These are phyloP conservation scores for Gymnothorax javanicus DNA, from an alignment of 2,797 vertebrate genomes.

Conservation along the genomic window DNA sequence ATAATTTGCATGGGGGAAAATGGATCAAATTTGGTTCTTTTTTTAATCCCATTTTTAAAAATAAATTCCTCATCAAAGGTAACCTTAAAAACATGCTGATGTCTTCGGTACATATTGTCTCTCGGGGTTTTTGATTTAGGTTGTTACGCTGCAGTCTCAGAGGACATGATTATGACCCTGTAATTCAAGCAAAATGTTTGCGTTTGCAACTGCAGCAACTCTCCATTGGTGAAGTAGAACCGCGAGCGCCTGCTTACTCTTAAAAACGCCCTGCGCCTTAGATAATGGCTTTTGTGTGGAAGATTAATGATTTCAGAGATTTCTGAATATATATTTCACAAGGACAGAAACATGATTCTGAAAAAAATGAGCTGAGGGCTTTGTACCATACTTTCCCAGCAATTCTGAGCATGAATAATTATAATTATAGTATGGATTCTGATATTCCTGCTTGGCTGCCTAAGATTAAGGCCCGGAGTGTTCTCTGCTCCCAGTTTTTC, in stretches of 20 bases:
- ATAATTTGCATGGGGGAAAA: not conserved
- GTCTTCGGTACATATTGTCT: conserved; percentile 24
- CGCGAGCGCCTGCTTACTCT: not conserved
- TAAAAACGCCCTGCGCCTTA: not conserved
- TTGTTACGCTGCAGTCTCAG: conserved; percentile 12
- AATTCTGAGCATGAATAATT: too few species aligned
- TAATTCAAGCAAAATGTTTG: not conserved
- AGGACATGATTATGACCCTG: conserved; percentile 17
- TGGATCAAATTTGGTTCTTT: not conserved
- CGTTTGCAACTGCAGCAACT: not conserved
- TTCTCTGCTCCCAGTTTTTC: not conserved
- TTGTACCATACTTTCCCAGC: too few species aligned
- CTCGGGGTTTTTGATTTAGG: conserved; percentile 20
- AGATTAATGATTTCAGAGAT: not conserved
- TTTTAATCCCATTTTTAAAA: conserved; percentile 15
- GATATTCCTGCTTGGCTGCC: too few species aligned
- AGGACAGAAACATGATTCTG: not conserved
- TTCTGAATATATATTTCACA: not conserved
- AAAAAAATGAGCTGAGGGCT: not conserved
- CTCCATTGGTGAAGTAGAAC: not conserved
- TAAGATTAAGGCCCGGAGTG: not conserved
- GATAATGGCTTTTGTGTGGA: not conserved
- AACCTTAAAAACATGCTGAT: conserved; percentile 30
- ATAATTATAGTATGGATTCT: too few species aligned
- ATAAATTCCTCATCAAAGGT: conserved; percentile 20